Evolutionary conservation across 2,797 vertebrate species (phyloP).

Genomic region (Percopsis omiscomaycus): DNA sequence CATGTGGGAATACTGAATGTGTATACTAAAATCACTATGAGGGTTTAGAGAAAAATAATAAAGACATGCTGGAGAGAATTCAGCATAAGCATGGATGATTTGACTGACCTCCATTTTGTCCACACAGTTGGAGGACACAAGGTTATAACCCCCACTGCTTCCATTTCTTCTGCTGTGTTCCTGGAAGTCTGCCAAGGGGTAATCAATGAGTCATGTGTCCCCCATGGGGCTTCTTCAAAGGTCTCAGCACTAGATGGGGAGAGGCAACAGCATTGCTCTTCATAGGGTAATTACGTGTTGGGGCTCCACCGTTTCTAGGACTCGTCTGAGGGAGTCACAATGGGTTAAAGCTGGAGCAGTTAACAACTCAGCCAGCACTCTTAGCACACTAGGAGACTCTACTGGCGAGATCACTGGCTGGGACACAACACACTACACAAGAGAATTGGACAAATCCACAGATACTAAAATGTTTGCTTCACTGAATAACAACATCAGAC

Average conservation of each 20-base stretch:
- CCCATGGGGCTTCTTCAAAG: slow-evolving; percentile 73
- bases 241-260: slow-evolving; percentile 58
- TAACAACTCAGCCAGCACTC: slow-evolving; percentile 68
- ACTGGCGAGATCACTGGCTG: slow-evolving; percentile 57
- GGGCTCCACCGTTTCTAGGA: slow-evolving; percentile 60
- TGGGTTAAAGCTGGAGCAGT: slow-evolving; percentile 70
- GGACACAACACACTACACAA: slow-evolving; percentile 30
- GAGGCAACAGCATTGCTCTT: slow-evolving; percentile 60
- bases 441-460: slow-evolving; percentile 49
- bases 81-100: slow-evolving; percentile 27
- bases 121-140: slow-evolving; percentile 25
- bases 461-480: slow-evolving; percentile 22
- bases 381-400: slow-evolving; percentile 62
- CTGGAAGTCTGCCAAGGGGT: slow-evolving; percentile 64
- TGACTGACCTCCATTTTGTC: slow-evolving; percentile 29
- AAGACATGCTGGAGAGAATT: slow-evolving; percentile 10
- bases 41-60: not conserved
- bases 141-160: slow-evolving; percentile 46
- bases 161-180: slow-evolving; percentile 58
- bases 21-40: too few species aligned
- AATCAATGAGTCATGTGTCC: slow-evolving; percentile 75
- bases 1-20: slow-evolving; percentile 21
- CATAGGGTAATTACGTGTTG: slow-evolving; percentile 73
- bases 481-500: not conserved
- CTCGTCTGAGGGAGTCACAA: slow-evolving; percentile 53